These are phyloP conservation scores for Cordilura impudica DNA, from an alignment of 2,888 invertebrate genomes.

Conservation along the genomic window DNA sequence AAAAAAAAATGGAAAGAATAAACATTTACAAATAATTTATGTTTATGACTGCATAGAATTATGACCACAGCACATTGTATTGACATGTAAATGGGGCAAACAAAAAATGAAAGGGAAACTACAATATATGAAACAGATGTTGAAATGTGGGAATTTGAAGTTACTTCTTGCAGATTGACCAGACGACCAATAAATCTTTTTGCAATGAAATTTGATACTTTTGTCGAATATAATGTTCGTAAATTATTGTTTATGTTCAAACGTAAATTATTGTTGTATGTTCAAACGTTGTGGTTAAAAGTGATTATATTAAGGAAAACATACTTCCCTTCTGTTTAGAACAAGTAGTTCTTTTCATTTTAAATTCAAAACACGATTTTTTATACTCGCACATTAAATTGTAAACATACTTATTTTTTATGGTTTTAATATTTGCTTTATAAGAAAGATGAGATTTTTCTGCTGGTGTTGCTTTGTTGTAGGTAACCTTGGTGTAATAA, in stretches of 20 bases:
- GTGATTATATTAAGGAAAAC: background rate
- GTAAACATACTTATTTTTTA: no score
- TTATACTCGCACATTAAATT: background rate
- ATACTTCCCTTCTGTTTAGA: background rate
- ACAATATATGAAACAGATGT: background rate
- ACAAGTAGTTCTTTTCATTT: background rate
- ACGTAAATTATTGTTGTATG: no score
- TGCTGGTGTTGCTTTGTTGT: conserved; percentile 7
- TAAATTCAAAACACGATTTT: conserved; percentile 4
- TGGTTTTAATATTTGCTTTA: conserved; percentile 11
- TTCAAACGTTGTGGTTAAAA: background rate
- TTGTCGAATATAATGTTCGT: background rate
- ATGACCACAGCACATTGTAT: conserved; percentile 8
- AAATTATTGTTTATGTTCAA: no score
- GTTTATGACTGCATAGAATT: conserved; percentile 6
- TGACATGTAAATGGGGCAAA: background rate
- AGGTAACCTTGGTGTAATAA: conserved; percentile 50
- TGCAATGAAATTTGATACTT: conserved; percentile 6
- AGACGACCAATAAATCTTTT: background rate
- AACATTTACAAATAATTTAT: conserved; percentile 4
- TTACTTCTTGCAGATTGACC: background rate
- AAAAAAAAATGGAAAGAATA: background rate
- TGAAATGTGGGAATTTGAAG: background rate
- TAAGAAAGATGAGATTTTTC: background rate
- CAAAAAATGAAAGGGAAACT: background rate